These are phyloP conservation scores for Meloidogyne hapla DNA, from an alignment of 1,140 invertebrate genomes.

Conservation along the genomic window DNA sequence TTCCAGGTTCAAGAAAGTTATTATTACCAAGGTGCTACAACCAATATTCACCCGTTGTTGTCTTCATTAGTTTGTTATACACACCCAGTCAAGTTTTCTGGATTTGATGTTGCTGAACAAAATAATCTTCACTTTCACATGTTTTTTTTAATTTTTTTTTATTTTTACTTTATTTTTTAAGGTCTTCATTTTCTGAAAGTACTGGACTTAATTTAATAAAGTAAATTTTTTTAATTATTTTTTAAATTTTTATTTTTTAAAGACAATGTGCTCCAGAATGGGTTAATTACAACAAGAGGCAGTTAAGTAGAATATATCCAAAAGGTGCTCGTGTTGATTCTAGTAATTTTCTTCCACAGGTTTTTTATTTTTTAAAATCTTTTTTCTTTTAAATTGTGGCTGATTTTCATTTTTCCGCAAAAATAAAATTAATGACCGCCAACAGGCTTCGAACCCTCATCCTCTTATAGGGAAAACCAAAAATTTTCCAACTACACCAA, in stretches of 20 bases:
- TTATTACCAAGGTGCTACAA: constrained; percentile 91
- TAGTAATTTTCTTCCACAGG: constrained; percentile 99
- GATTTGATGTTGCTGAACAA: constrained; percentile 87
- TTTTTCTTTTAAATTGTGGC: too few species aligned
- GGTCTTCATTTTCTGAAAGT: constrained; percentile 71
- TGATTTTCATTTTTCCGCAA: too few species aligned
- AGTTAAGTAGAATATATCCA: constrained; percentile 97
- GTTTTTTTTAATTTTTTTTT: constrained; percentile 78
- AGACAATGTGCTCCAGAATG: constrained; percentile 88
- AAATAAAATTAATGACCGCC: too few species aligned
- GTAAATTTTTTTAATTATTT: constrained; percentile 40
- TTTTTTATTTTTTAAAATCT: constrained; percentile 58
- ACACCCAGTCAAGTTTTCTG: constrained; percentile 96
- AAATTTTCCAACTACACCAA: too few species aligned
- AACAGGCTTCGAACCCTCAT: too few species aligned
- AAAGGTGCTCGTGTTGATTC: constrained; percentile 97
- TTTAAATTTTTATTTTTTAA: neutral
- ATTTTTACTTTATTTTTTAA: neutral
- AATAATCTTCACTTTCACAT: constrained; percentile 94
- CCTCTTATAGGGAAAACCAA: too few species aligned
- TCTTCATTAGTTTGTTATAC: constrained; percentile 99
- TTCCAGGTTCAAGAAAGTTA: constrained; percentile 65
- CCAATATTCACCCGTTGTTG: constrained; percentile 95
- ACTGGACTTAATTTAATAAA: constrained; percentile 90
- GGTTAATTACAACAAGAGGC: constrained; percentile 98